These are phyloP conservation scores for Caenorhabditis remanei DNA, from an alignment of 1,140 invertebrate species.

Conservation along the genomic window DNA sequence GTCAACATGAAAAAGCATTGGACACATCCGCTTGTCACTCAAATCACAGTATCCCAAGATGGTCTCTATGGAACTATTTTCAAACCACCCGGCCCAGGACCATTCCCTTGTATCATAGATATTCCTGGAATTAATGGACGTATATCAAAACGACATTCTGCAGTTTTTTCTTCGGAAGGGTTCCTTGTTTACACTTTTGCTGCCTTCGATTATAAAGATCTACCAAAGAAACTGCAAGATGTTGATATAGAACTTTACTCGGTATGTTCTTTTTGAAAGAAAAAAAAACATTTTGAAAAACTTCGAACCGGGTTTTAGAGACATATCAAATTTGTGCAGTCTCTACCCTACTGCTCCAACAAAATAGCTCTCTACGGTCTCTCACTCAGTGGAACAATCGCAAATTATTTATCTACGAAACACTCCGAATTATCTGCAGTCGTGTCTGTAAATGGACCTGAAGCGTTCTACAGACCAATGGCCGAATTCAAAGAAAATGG, in stretches of 20 bases:
- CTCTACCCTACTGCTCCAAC: constrained; percentile 3
- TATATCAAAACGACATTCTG: background rate
- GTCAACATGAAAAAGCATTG: background rate
- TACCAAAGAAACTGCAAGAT: background rate
- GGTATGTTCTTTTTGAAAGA: background rate
- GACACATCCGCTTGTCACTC: background rate
- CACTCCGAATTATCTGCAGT: background rate
- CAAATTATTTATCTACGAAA: background rate
- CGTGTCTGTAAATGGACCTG: background rate
- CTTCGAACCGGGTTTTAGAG: background rate
- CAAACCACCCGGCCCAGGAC: background rate
- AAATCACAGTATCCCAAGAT: background rate
- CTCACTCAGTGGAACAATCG: background rate
- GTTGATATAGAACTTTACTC: background rate
- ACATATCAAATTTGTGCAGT: background rate
- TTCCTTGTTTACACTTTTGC: background rate
- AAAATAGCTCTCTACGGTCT: background rate
- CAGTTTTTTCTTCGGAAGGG: background rate
- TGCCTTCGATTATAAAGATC: background rate
- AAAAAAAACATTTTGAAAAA: too few relatives aligned
- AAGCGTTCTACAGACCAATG: background rate
- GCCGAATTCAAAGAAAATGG: background rate
- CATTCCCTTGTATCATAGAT: background rate
- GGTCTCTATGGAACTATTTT: background rate
- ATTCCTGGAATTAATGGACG: background rate